phyloP scores from a whole-genome alignment of 2,888 invertebrate species.

The Hoplodrina ambigua region DNA sequence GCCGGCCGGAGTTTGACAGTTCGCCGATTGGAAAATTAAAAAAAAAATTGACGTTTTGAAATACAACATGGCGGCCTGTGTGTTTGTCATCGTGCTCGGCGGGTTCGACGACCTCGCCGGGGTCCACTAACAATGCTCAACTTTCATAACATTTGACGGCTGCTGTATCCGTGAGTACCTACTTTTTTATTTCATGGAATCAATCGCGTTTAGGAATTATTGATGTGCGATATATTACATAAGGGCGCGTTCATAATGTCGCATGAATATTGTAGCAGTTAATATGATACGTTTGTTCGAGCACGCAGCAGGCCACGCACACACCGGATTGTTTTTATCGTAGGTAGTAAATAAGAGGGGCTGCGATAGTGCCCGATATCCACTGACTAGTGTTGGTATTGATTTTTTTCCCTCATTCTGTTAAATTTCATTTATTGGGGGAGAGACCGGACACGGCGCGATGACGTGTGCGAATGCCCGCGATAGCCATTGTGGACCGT shows the following conservation, averaged over 20 bases:
- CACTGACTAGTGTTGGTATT: slow-evolving; percentile 83
- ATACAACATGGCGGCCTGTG: slow-evolving; percentile 86
- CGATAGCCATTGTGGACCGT: slow-evolving; percentile 53
- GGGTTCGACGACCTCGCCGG: slow-evolving; percentile 82
- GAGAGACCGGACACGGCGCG: slow-evolving; percentile 81
- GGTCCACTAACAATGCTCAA: slow-evolving; percentile 84
- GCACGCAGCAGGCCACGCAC: slow-evolving; percentile 71
- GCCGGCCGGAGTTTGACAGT: slow-evolving; percentile 66
- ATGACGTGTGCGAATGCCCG: slow-evolving; percentile 75
- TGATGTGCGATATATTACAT: slow-evolving; percentile 77
- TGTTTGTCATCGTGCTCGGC: slow-evolving; percentile 81
- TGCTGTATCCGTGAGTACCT: slow-evolving; percentile 86
- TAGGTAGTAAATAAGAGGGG: slow-evolving; percentile 86
- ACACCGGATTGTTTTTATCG: slow-evolving; percentile 86
- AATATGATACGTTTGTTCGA: slow-evolving; percentile 68
- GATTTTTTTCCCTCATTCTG: slow-evolving; percentile 91
- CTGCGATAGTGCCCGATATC: slow-evolving; percentile 85
- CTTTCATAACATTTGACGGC: slow-evolving; percentile 88
- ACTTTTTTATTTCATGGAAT: slow-evolving; percentile 55
- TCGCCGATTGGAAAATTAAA: slow-evolving; percentile 66
- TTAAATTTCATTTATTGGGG: slow-evolving; percentile 90
- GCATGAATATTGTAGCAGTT: slow-evolving; percentile 82
- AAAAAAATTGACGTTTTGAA: slow-evolving; percentile 76
- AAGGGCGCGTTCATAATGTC: slow-evolving; percentile 80
- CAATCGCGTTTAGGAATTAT: slow-evolving; percentile 75